Percentiles rank a stretch among this genome's conserved stretches.
Evolutionary conservation across 2,113 vertebrate genomes (phyloP).

Genomic region (Gopherus evgoodei): DNA sequence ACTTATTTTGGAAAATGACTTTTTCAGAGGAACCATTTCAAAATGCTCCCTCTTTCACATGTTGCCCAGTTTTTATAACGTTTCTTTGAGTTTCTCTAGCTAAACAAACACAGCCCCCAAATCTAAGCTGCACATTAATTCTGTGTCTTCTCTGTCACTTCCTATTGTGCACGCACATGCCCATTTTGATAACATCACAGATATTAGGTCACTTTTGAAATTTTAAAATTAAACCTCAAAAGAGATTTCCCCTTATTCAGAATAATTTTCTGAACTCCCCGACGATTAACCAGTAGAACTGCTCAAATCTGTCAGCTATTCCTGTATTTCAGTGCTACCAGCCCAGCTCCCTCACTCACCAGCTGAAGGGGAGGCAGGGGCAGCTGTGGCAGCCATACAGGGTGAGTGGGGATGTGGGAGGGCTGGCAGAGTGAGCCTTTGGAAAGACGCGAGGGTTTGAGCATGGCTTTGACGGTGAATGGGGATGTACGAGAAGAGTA

Average conservation of each 20-base stretch:
- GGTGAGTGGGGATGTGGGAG: background rate
- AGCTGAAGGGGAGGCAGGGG: rapidly evolving
- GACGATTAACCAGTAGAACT: background rate
- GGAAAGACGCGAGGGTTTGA: rapidly evolving
- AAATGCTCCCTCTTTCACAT: rapidly evolving
- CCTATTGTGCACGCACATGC: rapidly evolving
- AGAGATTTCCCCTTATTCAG: background rate
- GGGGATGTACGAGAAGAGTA: rapidly evolving
- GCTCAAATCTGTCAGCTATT: background rate
- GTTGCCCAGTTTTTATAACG: rapidly evolving
- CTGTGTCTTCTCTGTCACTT: rapidly evolving
- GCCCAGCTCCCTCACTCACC: background rate
- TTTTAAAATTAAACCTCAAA: background rate
- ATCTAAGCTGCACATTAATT: rapidly evolving
- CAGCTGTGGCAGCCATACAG: background rate
- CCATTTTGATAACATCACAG: rapidly evolving
- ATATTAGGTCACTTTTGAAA: rapidly evolving
- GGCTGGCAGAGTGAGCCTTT: rapidly evolving
- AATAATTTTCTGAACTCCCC: rapidly evolving
- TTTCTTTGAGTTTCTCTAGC: background rate
- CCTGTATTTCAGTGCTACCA: background rate
- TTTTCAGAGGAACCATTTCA: rapidly evolving
- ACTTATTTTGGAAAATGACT: background rate
- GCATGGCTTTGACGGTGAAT: rapidly evolving
- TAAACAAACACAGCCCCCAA: rapidly evolving